Evolutionary conservation across 2,113 vertebrate genomes (phyloP).

Genomic region (Proterorhinus semilunaris): DNA sequence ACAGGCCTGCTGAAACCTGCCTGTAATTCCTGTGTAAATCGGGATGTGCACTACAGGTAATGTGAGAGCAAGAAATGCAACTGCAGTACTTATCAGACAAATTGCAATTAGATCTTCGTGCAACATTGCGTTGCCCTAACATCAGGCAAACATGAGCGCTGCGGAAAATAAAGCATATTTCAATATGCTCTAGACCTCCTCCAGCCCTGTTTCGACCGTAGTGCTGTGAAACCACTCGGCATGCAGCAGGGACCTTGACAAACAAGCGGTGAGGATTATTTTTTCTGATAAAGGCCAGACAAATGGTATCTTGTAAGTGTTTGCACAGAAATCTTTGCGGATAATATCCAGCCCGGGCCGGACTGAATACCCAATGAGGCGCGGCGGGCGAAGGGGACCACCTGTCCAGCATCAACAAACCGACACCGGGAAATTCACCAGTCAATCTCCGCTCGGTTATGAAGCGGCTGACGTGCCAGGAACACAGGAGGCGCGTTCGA

Average conservation of each 20-base stretch:
- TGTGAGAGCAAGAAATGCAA: too few species aligned
- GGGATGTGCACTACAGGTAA: too few species aligned
- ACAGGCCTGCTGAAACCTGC: too few species aligned
- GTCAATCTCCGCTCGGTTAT: slow-evolving; percentile 32
- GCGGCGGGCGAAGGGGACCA: slow-evolving; percentile 6
- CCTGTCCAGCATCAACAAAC: slow-evolving; percentile 30
- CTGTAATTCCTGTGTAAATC: too few species aligned
- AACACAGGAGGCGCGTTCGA: slow-evolving; percentile 24
- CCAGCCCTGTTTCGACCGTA: not conserved
- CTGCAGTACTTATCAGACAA: too few species aligned
- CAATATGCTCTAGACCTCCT: not conserved
- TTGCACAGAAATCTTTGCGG: slow-evolving; percentile 28
- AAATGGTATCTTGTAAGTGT: slow-evolving; percentile 28
- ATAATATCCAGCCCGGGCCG: slow-evolving; percentile 20
- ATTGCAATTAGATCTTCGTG: too few species aligned
- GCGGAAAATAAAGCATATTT: too few species aligned
- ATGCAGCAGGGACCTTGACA: slow-evolving; percentile 1
- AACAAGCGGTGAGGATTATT: slow-evolving; percentile 9
- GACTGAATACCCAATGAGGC: slow-evolving; percentile 28
- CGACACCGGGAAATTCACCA: slow-evolving; percentile 26
- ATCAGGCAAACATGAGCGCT: too few species aligned
- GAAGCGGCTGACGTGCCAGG: slow-evolving; percentile 37
- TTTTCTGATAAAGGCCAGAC: slow-evolving; percentile 28
- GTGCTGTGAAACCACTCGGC: not conserved
- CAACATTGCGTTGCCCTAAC: too few species aligned